phyloP scores from a whole-genome alignment of 2,113 vertebrate species.

The Poicephalus gulielmi region DNA sequence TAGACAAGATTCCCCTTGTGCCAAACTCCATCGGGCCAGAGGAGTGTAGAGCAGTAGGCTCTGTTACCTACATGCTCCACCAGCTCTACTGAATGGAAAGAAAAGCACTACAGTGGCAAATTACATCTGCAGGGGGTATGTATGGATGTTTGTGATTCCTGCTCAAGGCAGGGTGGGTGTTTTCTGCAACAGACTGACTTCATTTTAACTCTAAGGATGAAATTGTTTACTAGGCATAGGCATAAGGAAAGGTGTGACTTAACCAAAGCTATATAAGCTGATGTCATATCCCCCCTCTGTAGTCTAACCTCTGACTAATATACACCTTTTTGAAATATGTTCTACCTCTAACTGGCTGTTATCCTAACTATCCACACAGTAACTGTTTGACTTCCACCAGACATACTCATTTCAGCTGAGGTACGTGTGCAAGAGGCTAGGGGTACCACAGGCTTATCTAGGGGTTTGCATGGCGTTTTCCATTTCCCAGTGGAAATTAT shows the following conservation, averaged over 20 bases:
- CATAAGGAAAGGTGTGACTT: background rate
- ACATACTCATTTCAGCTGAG: background rate
- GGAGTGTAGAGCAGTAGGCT: background rate
- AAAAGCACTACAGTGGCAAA: background rate
- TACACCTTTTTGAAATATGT: background rate
- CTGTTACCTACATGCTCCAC: background rate
- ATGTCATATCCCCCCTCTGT: background rate
- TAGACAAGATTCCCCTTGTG: background rate
- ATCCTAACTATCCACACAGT: background rate
- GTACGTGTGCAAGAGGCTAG: background rate
- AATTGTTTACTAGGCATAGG: background rate
- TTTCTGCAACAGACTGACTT: background rate
- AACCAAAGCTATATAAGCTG: background rate
- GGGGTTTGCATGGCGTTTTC: background rate
- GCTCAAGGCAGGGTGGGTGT: accelerated
- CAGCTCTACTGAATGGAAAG: background rate
- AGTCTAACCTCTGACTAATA: background rate
- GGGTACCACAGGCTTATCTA: background rate
- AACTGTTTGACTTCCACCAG: background rate
- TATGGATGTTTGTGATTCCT: background rate
- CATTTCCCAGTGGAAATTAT: background rate
- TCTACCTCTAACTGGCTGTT: background rate
- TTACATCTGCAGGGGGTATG: accelerated
- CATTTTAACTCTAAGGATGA: background rate
- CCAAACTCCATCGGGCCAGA: background rate